These are phyloP conservation scores for Siniperca scherzeri DNA, from an alignment of 2,797 vertebrate species.

Conservation along the genomic window DNA sequence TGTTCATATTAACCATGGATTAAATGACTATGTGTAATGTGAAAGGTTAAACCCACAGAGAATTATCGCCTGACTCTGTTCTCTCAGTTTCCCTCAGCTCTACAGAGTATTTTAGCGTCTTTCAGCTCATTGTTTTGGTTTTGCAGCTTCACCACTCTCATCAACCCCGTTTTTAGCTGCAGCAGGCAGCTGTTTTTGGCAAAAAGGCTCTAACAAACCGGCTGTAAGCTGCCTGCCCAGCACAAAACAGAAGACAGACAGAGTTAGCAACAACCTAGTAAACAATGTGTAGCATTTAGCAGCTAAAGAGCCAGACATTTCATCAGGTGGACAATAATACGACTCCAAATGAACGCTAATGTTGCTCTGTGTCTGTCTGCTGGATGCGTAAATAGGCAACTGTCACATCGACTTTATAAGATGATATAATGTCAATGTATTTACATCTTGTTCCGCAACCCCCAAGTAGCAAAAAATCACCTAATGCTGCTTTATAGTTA, in stretches of 20 bases:
- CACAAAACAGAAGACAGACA: neutral
- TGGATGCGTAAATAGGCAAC: neutral
- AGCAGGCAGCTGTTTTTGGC: neutral
- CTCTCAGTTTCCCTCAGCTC: neutral
- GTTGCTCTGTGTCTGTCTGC: neutral
- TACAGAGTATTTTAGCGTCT: neutral
- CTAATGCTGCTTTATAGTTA: neutral
- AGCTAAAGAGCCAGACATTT: neutral
- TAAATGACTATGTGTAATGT: neutral
- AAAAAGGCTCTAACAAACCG: neutral
- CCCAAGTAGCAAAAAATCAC: neutral
- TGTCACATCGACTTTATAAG: neutral
- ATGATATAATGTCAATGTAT: neutral
- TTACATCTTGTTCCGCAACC: neutral
- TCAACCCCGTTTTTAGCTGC: neutral
- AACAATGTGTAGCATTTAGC: neutral
- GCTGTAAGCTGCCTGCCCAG: neutral
- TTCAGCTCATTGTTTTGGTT: slow-evolving; percentile 10
- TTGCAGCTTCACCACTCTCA: too few species aligned
- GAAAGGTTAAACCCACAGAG: neutral
- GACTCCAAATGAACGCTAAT: neutral
- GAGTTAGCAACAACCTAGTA: neutral
- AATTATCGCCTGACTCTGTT: neutral
- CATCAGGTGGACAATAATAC: neutral
- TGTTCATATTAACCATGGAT: neutral